Evolutionary conservation across 2,113 vertebrate species (phyloP), one percentile per base, ranked within the genome.

Genomic region (Otis tarda): DNA sequence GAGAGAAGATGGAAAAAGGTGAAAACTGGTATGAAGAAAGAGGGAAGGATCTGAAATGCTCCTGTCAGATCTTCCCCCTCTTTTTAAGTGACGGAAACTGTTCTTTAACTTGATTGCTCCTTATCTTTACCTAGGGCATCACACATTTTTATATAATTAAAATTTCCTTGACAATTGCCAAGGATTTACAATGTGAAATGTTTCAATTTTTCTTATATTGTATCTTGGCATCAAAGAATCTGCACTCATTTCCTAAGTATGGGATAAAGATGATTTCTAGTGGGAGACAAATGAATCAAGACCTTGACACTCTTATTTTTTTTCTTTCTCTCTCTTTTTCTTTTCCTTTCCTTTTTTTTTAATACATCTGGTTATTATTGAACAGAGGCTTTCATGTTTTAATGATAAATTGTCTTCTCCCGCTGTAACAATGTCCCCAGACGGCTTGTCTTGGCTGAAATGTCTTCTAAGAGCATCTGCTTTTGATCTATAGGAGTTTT

Each of bases 301-400:
- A 83, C 97, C 98, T 96, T 98, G 98, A 99, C 98, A 98, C 98
- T 94, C 97, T 45, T 74, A 87, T 86, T 97, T 97, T 97, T 97
- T 96, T 97, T 94, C 85, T 96, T 83, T 92, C 59, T 79, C 80
- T 92, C 92, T 87, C 75, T 63, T 92, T 96, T 96, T 89, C 89
- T 93, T 96, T 97, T 90, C 92, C 55, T 97, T 85, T 92, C 59
- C 61, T 90, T 92, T 47, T 59, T 97, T 96, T 95, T 93, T 37
- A 90, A 97, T 98, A 99, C 98, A 99, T 98, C 98, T 99, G 98
- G 98, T 99, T 99, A 98, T 98, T 98, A 98, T 99, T 99, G 98
- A 98, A 98, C 93, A 89, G 98, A 98, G 98, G 98, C 98, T 98
- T 98, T 98, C 98, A 98, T 98, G 95, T 98, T 98, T 98, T 98